Conservation (phyloP, 2,888 invertebrate species). For the Ecliptopera silaceata region DNA sequence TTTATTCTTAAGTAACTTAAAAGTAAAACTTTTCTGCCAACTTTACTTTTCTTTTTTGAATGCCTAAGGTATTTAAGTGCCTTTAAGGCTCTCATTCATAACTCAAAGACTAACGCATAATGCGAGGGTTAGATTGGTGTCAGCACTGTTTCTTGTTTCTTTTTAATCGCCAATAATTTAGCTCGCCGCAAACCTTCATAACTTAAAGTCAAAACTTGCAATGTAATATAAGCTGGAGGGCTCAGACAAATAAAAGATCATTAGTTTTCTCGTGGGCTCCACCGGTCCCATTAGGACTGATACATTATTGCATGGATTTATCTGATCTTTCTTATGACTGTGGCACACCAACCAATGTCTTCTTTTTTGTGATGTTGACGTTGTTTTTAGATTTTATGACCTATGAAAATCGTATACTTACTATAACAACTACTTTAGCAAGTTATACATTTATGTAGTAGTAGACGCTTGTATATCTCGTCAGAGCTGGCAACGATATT, state of each 20-base stretch:
- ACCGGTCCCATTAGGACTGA: slow-evolving; percentile 37
- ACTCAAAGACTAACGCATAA: background rate
- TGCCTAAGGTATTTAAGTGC: background rate
- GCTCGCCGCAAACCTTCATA: slow-evolving; percentile 27
- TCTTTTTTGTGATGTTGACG: background rate
- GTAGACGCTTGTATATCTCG: too few relatives aligned
- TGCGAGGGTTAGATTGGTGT: background rate
- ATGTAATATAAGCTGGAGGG: slow-evolving; percentile 29
- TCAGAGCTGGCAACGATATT: too few relatives aligned
- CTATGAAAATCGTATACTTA: too few relatives aligned
- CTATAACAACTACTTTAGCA: too few relatives aligned
- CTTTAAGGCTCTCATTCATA: background rate
- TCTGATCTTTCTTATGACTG: slow-evolving; percentile 44
- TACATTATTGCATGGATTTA: slow-evolving; percentile 41
- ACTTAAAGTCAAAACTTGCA: slow-evolving; percentile 26
- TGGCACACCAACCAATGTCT: slow-evolving; percentile 3
- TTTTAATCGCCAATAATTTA: slow-evolving; percentile 3
- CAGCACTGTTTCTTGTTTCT: background rate
- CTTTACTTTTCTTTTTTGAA: background rate
- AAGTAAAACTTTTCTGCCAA: background rate
- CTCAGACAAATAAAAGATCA: slow-evolving; percentile 32
- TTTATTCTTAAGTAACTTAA: background rate
- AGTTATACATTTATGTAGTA: too few relatives aligned
- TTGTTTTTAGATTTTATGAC: too few relatives aligned
- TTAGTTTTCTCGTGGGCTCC: slow-evolving; percentile 35